Percentiles rank a stretch among this genome's conserved stretches.
These are phyloP conservation scores for Zaprionus africanus DNA, from an alignment of 1,140 invertebrate genomes.

Conservation along the genomic window DNA sequence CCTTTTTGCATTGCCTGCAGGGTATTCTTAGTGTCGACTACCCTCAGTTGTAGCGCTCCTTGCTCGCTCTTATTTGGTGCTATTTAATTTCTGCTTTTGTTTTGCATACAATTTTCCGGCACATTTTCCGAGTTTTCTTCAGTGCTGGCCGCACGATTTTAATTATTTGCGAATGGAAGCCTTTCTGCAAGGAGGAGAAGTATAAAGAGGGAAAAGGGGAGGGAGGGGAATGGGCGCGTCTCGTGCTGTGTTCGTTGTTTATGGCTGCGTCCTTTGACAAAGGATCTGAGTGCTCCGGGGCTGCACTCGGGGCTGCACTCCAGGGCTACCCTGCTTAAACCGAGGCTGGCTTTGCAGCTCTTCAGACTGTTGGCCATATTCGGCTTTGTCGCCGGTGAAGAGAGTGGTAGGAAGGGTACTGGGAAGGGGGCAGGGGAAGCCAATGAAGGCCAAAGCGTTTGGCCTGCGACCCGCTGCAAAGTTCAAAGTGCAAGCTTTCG, in stretches of 20 bases:
- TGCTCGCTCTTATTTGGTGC: constrained; percentile 33
- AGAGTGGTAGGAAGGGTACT: not conserved
- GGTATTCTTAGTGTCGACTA: not conserved
- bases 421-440: not conserved
- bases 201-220: constrained; percentile 5
- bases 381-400: not conserved
- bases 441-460: constrained; percentile 30
- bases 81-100: constrained; percentile 49
- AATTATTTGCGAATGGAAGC: constrained; percentile 70
- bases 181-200: constrained; percentile 16
- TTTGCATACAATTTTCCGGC: constrained; percentile 63
- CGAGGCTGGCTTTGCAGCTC: not conserved
- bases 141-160: constrained; percentile 63
- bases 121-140: constrained; percentile 61
- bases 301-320: constrained; percentile 21
- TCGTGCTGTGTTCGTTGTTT: constrained; percentile 49
- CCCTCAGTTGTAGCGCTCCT: rapidly evolving
- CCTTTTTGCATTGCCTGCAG: not conserved
- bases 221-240: constrained; percentile 3
- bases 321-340: not conserved
- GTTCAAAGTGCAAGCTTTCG: constrained; percentile 48
- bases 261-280: constrained; percentile 43
- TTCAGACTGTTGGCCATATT: constrained; percentile 1
- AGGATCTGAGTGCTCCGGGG: constrained; percentile 13
- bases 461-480: constrained; percentile 30